Conservation (phyloP, 2,888 invertebrate genomes). For the Idaea straminata region DNA sequence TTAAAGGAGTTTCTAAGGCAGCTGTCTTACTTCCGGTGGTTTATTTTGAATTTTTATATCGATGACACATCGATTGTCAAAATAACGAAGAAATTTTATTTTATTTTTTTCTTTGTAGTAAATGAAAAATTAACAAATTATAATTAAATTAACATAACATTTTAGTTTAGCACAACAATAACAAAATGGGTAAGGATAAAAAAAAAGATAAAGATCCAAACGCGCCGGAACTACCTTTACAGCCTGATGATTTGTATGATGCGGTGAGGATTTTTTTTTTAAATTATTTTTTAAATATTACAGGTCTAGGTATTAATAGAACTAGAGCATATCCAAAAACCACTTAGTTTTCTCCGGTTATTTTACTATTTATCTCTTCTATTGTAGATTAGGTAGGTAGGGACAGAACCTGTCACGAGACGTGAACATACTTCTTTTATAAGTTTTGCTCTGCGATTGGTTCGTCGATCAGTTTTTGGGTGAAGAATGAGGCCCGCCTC, state of each 20-base stretch:
- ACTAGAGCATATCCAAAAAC: too few species aligned
- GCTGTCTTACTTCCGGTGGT: conserved; percentile 23
- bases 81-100: conserved; percentile 1
- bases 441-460: too few species aligned
- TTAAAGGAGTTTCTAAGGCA: neutral
- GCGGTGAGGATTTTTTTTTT: conserved; percentile 33
- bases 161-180: neutral
- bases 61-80: conserved; percentile 10
- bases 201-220: neutral
- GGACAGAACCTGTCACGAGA: too few species aligned
- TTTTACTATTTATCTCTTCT: too few species aligned
- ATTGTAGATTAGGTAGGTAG: too few species aligned
- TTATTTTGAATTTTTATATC: conserved; percentile 19
- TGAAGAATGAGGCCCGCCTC: too few species aligned
- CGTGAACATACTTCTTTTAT: too few species aligned
- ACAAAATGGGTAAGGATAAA: neutral
- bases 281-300: neutral
- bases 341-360: too few species aligned
- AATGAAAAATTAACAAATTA: conserved; percentile 24
- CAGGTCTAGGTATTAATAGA: too few species aligned
- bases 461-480: too few species aligned
- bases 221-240: neutral
- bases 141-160: neutral
- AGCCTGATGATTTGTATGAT: conserved; percentile 37
- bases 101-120: neutral